phyloP scores from a whole-genome alignment of 1,140 invertebrate genomes.

The Cotesia glomerata region DNA sequence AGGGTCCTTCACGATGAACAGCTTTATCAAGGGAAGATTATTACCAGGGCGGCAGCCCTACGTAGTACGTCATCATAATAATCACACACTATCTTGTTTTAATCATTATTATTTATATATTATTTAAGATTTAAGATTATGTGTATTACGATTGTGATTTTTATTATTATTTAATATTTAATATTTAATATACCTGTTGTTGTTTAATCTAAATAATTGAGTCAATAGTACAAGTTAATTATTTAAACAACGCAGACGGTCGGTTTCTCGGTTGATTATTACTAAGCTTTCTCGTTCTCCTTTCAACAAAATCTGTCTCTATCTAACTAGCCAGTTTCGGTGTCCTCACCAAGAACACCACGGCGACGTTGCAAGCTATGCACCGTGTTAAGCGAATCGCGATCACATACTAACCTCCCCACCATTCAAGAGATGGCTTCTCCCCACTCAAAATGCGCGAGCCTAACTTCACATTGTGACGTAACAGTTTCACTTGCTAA shows the following conservation, averaged over 20 bases:
- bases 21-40: conserved; percentile 32
- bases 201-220: neutral
- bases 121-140: neutral
- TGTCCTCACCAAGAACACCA: conserved; percentile 8
- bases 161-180: neutral
- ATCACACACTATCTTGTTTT: conserved; percentile 24
- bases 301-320: neutral
- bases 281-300: conserved; percentile 1
- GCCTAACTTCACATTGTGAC: conserved; percentile 10
- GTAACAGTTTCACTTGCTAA: conserved; percentile 10
- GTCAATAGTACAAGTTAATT: too few relatives aligned
- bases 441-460: conserved; percentile 32
- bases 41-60: conserved; percentile 35
- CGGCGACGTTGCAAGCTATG: conserved; percentile 18
- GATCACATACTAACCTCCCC: conserved; percentile 52
- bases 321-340: neutral
- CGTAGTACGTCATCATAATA: conserved; percentile 32
- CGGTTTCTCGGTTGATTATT: neutral
- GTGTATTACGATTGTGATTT: neutral
- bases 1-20: conserved; percentile 18
- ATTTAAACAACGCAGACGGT: too few relatives aligned
- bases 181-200: neutral
- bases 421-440: conserved; percentile 24
- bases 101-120: neutral
- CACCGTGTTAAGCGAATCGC: conserved; percentile 44